A percentile compares a stretch with the other conserved stretches of the same genome.
phyloP scores from a whole-genome alignment of 2,113 vertebrate genomes.

The Calyptommatus sinebrachiatus region DNA sequence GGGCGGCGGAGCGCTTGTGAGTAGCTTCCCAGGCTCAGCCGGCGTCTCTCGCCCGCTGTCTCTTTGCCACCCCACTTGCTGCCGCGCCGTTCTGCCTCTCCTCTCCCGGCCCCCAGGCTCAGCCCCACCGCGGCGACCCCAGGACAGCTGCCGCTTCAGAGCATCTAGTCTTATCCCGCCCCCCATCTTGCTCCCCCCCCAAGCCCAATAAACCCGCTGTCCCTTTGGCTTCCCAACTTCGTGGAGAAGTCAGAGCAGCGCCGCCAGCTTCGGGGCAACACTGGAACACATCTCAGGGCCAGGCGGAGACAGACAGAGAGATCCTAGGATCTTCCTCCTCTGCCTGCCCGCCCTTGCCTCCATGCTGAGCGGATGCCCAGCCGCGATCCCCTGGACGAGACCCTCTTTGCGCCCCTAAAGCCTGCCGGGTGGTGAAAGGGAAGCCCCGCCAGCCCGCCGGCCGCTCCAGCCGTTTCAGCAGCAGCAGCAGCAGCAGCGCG shows the following conservation, averaged over 20 bases:
- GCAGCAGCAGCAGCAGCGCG: constrained; percentile 44
- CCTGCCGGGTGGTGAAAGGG: constrained; percentile 60
- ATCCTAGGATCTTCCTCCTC: background rate
- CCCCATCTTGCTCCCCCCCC: background rate
- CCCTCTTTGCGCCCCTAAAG: constrained; percentile 74
- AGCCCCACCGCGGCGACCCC: too few relatives aligned
- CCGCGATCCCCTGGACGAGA: constrained; percentile 64
- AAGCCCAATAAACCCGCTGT: too few relatives aligned
- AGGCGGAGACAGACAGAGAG: background rate
- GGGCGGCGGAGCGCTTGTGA: background rate
- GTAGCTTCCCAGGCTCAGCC: too few relatives aligned
- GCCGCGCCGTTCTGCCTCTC: too few relatives aligned
- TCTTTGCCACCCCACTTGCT: too few relatives aligned
- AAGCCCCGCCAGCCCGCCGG: constrained; percentile 63
- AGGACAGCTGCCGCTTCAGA: too few relatives aligned
- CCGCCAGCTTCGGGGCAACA: background rate
- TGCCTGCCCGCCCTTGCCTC: background rate
- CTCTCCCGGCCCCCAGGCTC: too few relatives aligned
- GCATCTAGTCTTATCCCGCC: too few relatives aligned
- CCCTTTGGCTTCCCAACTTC: background rate
- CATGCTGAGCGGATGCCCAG: constrained; percentile 72
- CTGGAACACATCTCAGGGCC: background rate
- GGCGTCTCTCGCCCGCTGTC: background rate
- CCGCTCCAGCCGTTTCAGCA: constrained; percentile 18
- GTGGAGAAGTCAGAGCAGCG: background rate